A percentile compares a stretch with the other conserved stretches of the same genome.
Conservation (phyloP, 2,797 vertebrate species). For the Pelobates cultripes region DNA sequence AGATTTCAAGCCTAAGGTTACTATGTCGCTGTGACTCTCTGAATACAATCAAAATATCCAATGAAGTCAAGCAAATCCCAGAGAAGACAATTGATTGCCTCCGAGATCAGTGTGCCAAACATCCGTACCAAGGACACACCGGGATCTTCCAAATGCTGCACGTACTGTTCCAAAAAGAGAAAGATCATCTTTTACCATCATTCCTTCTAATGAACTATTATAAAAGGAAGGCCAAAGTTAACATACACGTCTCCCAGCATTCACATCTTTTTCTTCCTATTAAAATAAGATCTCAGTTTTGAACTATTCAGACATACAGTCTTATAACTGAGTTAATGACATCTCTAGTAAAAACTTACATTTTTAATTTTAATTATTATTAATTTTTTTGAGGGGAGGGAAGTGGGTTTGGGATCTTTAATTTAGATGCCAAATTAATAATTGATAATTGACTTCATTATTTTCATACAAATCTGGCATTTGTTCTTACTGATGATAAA, state of each 20-base stretch:
- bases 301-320: constrained; percentile 13
- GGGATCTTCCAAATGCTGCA: constrained; percentile 77
- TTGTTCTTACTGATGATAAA: constrained; percentile 36
- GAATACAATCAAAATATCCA: constrained; percentile 58
- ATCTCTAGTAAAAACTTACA: constrained; percentile 8
- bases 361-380: constrained; percentile 9
- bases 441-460: constrained; percentile 18
- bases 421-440: constrained; percentile 47
- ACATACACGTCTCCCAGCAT: constrained; percentile 64
- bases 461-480: constrained; percentile 16
- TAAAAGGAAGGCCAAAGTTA: constrained; percentile 76
- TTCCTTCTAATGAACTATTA: constrained; percentile 68
- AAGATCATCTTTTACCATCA: constrained; percentile 62
- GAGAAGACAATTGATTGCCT: constrained; percentile 57
- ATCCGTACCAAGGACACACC: constrained; percentile 68
- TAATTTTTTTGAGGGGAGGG: no score
- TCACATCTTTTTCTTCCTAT: constrained; percentile 63
- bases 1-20: constrained; percentile 64
- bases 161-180: constrained; percentile 59
- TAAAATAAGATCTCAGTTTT: constrained; percentile 55
- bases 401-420: background rate
- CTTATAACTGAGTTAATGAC: constrained; percentile 18
- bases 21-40: constrained; percentile 60
- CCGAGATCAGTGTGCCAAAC: constrained; percentile 67
- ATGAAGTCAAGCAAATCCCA: constrained; percentile 11